Evolutionary conservation across 2,888 invertebrate genomes (phyloP).

Genomic region (Heliconius cydno): DNA sequence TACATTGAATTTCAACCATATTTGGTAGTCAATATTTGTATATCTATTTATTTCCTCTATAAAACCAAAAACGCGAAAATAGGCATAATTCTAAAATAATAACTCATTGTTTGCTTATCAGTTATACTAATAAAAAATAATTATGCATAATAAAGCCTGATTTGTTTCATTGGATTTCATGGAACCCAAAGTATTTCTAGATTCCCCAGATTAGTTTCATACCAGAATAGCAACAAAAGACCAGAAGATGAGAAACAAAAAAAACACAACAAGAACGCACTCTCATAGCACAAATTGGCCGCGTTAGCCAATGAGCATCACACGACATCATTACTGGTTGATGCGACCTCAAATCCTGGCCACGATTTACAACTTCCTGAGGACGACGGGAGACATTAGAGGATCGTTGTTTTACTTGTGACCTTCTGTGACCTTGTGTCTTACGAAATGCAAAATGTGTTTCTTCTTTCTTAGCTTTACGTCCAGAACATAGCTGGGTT

Average conservation of each 20-base stretch:
- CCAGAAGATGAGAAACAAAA: background rate
- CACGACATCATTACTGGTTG: slow-evolving; percentile 18
- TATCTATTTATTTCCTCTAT: background rate
- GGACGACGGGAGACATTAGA: slow-evolving; percentile 13
- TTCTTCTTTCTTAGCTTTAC: background rate
- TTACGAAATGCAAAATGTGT: background rate
- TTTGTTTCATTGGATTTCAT: too few relatives aligned
- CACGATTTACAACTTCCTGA: slow-evolving; percentile 34
- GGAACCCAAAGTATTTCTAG: too few relatives aligned
- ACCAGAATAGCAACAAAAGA: background rate
- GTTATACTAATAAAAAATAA: too few relatives aligned
- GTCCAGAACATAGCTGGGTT: background rate
- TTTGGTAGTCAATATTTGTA: background rate
- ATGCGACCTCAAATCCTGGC: slow-evolving; percentile 27
- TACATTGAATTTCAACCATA: background rate
- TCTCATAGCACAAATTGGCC: background rate
- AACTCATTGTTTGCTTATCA: too few relatives aligned
- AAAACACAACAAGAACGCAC: background rate
- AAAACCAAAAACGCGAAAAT: background rate
- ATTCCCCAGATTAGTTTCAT: background rate
- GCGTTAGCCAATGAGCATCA: slow-evolving; percentile 1
- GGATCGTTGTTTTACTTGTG: slow-evolving; percentile 9
- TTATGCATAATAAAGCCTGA: too few relatives aligned
- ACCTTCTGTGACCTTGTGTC: background rate
- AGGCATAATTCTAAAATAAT: background rate